phyloP scores from a whole-genome alignment of 2,113 vertebrate genomes.

The Riparia riparia region DNA sequence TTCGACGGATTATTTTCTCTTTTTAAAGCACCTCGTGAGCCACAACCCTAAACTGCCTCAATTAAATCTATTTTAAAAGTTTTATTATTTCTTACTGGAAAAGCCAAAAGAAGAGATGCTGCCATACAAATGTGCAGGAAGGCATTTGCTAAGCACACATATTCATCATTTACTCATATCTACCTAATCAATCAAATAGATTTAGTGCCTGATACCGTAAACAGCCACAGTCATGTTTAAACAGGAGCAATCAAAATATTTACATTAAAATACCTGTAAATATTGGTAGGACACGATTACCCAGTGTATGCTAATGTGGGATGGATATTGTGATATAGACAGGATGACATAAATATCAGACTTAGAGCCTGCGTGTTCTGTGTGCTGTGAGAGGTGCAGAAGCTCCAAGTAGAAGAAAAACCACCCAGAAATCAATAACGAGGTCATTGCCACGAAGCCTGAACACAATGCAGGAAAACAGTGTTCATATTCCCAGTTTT shows the following conservation, averaged over 20 bases:
- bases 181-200: slow-evolving; percentile 12
- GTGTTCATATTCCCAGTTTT: background rate
- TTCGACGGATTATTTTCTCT: background rate
- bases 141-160: background rate
- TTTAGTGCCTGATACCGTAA: slow-evolving; percentile 20
- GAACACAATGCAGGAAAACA: slow-evolving; percentile 7
- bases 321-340: background rate
- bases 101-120: background rate
- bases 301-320: background rate
- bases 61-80: background rate
- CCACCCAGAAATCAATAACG: background rate
- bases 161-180: background rate
- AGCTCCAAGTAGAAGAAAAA: background rate
- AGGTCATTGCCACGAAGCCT: background rate
- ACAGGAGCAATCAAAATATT: background rate
- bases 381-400: background rate
- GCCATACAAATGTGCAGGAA: background rate
- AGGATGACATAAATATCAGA: background rate
- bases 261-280: background rate
- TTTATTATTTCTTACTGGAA: background rate
- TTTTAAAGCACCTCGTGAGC: background rate
- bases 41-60: background rate
- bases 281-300: background rate
- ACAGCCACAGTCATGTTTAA: background rate
- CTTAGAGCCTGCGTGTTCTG: background rate